These are phyloP conservation scores for Ellobium chinense DNA, from an alignment of 2,888 invertebrate species.

Conservation along the genomic window DNA sequence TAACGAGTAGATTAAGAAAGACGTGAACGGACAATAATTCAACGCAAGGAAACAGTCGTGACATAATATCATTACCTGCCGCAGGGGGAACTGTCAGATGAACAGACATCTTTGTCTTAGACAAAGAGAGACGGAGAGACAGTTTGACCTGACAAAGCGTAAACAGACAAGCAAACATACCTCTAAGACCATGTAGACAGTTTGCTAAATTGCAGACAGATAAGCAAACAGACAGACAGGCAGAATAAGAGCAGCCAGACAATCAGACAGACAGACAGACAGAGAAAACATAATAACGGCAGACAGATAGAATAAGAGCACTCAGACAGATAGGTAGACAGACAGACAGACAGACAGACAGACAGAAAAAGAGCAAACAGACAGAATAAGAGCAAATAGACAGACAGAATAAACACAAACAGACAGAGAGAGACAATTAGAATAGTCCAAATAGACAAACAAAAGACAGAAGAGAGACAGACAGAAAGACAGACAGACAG, in stretches of 20 bases:
- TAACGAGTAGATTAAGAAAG: too few relatives aligned
- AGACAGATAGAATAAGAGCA: not conserved
- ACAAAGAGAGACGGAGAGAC: too few relatives aligned
- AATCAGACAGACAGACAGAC: not conserved
- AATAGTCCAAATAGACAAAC: not conserved
- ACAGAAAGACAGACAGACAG: not conserved
- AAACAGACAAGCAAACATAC: too few relatives aligned
- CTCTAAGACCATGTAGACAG: too few relatives aligned
- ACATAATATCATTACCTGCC: too few relatives aligned
- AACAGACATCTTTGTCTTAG: too few relatives aligned
- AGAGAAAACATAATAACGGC: not conserved
- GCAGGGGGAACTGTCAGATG: too few relatives aligned
- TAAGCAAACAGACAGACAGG: not conserved
- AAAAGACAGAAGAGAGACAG: not conserved
- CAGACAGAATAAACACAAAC: not conserved
- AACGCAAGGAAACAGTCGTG: too few relatives aligned
- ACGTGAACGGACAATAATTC: too few relatives aligned
- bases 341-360: conserved; percentile 36
- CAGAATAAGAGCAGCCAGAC: not conserved
- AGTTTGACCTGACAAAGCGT: too few relatives aligned
- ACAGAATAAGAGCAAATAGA: not conserved
- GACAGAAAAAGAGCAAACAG: not conserved
- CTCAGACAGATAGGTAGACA: not conserved
- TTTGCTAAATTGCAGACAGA: too few relatives aligned
- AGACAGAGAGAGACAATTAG: not conserved